A percentile compares a stretch with the other conserved stretches of the same genome.
These are phyloP conservation scores for Todiramphus saurophagus DNA, from an alignment of 2,113 vertebrate species.

Conservation along the genomic window DNA sequence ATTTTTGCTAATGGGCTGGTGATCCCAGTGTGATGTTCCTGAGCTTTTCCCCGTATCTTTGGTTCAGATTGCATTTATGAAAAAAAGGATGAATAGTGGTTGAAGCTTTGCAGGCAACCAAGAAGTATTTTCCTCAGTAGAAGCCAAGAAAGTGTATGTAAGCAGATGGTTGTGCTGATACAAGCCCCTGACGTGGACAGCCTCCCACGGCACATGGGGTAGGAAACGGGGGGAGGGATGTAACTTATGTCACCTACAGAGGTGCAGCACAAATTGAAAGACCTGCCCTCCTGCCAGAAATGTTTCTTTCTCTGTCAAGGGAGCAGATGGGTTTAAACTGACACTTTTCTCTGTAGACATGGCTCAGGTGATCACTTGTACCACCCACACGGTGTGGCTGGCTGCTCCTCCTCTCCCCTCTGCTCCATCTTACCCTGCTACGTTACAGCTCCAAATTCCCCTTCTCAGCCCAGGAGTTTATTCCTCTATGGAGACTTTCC, in stretches of 20 bases:
- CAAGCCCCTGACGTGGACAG: fast-evolving
- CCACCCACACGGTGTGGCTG: fast-evolving
- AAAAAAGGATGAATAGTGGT: neutral
- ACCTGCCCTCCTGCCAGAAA: neutral
- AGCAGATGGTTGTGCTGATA: neutral
- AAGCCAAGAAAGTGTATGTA: neutral
- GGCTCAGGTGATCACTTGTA: neutral
- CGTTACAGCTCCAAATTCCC: neutral
- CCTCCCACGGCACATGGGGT: neutral
- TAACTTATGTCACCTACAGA: neutral
- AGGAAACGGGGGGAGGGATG: neutral
- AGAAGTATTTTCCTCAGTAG: neutral
- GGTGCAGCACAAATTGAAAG: neutral
- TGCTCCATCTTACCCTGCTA: neutral
- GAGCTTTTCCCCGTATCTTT: neutral
- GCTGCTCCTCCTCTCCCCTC: neutral
- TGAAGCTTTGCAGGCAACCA: neutral
- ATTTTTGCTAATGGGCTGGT: neutral
- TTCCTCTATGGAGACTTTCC: neutral
- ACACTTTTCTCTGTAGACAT: neutral
- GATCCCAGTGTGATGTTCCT: neutral
- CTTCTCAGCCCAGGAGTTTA: neutral
- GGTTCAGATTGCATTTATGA: neutral
- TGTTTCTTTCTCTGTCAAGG: neutral
- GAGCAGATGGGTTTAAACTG: neutral